Evolutionary conservation across 2,888 invertebrate species (phyloP), one percentile per base, ranked within the genome.

Genomic region (Noctua fimbriata): DNA sequence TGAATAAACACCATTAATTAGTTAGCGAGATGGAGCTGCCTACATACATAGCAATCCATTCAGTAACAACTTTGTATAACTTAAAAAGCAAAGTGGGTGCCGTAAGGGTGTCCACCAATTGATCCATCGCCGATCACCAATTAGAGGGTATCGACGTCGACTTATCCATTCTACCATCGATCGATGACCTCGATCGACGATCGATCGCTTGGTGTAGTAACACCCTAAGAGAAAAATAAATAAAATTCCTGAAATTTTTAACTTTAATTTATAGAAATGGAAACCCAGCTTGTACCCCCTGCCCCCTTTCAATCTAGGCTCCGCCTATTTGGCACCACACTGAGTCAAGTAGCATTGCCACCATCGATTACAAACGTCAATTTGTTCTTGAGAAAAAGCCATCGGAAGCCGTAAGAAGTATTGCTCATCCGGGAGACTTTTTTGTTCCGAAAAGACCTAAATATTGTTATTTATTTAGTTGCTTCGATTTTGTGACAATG

Each of bases 11-110:
- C 55, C 69, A 65, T 67, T 49, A 41, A 16, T 41, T 36, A 74
- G 76, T 65, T 84, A 85, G 85, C 85, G 85, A 81, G 10, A 28
- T 71, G 87, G 85, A 85, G 85, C 87, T 74, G 76, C 81, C 12
- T 36, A 36, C 41, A 41, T n/a, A n/a, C 16, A 65, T 65, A 36
- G n/a, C 28, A 73, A 85, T 44, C 24, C 44, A 44, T 52, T 10
- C 44, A 36, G 2, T 58, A 32, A 49, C 1, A 49, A n/a, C 1
- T 24, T n/a, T 58, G 5, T 41, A 32, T 55, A 36, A 63, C 24
- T 69, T 28, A 21, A 24, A 66, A 41, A 65, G 32, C 9, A 36
- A 36, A 55, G 12, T 63, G 16, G 52, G 44, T n/a, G 41, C 3
- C n/a, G 18, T 4, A 52, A 32, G 32, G 32, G 32, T 32, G 32